Conservation (phyloP, 2,888 invertebrate genomes). For the Syrista parreyssii region DNA sequence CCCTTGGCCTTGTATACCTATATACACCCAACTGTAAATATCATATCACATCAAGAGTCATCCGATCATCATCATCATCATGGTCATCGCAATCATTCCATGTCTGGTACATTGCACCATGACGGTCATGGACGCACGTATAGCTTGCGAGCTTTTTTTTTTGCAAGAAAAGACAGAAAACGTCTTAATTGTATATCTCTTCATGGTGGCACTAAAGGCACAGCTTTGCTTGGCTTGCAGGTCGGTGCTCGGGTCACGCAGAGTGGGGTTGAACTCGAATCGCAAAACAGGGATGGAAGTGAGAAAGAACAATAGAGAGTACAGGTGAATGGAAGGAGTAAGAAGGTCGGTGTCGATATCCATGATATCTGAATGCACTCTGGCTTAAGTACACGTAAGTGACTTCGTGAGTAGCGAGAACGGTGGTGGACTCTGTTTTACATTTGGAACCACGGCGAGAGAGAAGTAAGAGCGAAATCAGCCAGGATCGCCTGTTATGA, state of each 20-base stretch:
- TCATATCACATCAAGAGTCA: not conserved
- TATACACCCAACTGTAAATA: not conserved
- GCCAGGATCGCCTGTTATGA: conserved; percentile 43
- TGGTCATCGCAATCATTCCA: not conserved
- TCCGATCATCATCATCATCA: not conserved
- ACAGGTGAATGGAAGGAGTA: not conserved
- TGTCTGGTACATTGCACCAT: not conserved
- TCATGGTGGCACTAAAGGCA: conserved; percentile 32
- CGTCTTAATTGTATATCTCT: not conserved
- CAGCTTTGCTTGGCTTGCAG: conserved; percentile 58
- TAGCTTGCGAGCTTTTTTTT: not conserved
- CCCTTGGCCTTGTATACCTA: not conserved
- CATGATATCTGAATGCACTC: not conserved
- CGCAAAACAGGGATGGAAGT: conserved; percentile 18
- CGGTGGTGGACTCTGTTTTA: conserved; percentile 1
- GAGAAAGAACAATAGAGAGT: conserved; percentile 13
- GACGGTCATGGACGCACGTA: not conserved
- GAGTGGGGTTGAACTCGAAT: conserved; percentile 24
- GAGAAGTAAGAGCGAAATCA: conserved; percentile 1
- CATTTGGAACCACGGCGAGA: conserved; percentile 8
- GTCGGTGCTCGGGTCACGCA: conserved; percentile 41
- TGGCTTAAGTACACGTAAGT: not conserved
- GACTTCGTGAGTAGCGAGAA: not conserved
- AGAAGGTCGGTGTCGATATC: not conserved
- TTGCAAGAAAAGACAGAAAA: not conserved